These are phyloP conservation scores for Luscinia megarhynchos DNA, from an alignment of 2,797 vertebrate species.

Conservation along the genomic window DNA sequence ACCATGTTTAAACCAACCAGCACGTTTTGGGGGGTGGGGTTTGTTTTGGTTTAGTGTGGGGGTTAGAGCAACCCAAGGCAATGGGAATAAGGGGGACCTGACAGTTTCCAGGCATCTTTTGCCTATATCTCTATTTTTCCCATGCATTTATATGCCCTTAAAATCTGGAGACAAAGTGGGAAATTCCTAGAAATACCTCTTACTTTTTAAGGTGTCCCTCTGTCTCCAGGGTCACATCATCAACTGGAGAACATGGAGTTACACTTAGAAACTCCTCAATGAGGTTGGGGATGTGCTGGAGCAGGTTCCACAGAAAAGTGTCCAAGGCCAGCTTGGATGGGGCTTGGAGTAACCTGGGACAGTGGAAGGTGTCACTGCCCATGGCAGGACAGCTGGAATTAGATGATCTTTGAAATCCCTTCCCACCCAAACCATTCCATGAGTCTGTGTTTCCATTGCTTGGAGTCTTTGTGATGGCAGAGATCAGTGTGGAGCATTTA, in stretches of 20 bases:
- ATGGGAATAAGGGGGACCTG: neutral
- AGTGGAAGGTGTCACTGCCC: neutral
- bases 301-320: neutral
- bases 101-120: neutral
- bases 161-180: neutral
- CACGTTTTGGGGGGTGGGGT: rapidly evolving
- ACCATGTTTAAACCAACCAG: neutral
- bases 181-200: neutral
- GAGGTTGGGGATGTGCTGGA: neutral
- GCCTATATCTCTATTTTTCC: neutral
- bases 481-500: neutral
- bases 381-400: rapidly evolving
- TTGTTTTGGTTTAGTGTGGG: neutral
- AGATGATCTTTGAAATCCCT: neutral
- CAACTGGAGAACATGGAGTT: neutral
- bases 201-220: neutral
- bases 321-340: rapidly evolving
- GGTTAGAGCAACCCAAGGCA: neutral
- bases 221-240: neutral
- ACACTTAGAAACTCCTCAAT: rapidly evolving
- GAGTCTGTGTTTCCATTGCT: neutral
- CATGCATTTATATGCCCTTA: neutral
- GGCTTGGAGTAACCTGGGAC: neutral
- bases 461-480: neutral
- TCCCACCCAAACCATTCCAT: neutral